Conservation (phyloP, 64 coral and sea anemone species). For the Montipora cactus region DNA sequence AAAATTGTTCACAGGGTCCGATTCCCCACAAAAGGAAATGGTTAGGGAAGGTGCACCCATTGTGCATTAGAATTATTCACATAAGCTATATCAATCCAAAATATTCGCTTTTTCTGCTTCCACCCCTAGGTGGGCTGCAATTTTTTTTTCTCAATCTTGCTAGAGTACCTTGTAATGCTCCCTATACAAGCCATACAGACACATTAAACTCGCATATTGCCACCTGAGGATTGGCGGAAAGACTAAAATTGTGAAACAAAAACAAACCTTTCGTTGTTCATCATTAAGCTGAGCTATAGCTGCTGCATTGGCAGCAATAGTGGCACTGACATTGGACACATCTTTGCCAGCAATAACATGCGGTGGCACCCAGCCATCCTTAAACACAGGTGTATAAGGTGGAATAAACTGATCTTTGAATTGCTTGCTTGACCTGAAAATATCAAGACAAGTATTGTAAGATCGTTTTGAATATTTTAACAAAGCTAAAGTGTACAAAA, state of each 20-base stretch:
- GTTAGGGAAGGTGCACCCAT: too few species aligned
- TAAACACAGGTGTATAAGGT: constrained; percentile 91
- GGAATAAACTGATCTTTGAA: constrained; percentile 86
- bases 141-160: too few species aligned
- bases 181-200: too few species aligned
- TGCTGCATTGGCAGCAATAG: constrained; percentile 88
- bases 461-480: not conserved
- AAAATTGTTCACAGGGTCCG: too few species aligned
- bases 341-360: constrained; percentile 94
- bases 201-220: too few species aligned
- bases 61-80: too few species aligned
- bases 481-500: not conserved
- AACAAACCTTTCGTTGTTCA: constrained; percentile 61
- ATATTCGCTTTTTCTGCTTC: too few species aligned
- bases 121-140: too few species aligned
- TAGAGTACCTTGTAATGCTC: too few species aligned
- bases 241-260: not conserved
- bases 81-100: too few species aligned
- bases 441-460: not conserved
- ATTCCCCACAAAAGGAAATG: too few species aligned
- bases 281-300: constrained; percentile 76
- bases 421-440: constrained; percentile 66
- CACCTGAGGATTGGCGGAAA: too few species aligned
- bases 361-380: constrained; percentile 95
- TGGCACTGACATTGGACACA: constrained; percentile 73